Conservation (phyloP, 2,888 invertebrate genomes). For the Meteorus cinctellus region DNA sequence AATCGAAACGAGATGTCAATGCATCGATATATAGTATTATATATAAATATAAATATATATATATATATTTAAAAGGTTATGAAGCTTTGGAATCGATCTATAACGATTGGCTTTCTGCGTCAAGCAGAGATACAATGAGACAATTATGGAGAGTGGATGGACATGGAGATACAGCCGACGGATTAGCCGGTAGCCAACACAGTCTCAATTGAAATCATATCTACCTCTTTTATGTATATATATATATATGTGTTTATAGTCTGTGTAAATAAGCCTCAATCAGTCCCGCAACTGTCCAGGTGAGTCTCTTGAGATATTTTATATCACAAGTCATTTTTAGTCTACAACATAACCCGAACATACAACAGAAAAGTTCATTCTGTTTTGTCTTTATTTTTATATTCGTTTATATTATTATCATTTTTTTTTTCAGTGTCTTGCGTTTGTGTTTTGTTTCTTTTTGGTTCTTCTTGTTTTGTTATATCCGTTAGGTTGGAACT, state of each 20-base stretch:
- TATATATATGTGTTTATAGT: constrained; percentile 5
- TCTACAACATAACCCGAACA: constrained; percentile 54
- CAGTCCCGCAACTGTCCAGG: constrained; percentile 42
- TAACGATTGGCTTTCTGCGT: constrained; percentile 31
- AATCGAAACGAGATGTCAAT: constrained; percentile 35
- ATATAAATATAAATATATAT: background rate
- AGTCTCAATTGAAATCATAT: background rate
- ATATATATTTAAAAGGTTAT: background rate
- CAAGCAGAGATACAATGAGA: constrained; percentile 63
- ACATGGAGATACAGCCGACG: constrained; percentile 62
- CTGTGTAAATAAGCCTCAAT: constrained; percentile 34
- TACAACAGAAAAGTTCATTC: background rate
- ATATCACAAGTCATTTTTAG: constrained; percentile 56
- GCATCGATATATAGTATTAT: constrained; percentile 28
- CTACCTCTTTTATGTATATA: constrained; percentile 2
- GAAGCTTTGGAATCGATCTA: background rate
- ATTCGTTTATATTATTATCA: background rate
- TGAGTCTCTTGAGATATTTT: constrained; percentile 52
- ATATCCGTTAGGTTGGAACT: background rate
- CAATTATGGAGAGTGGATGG: constrained; percentile 65
- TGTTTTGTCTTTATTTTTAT: background rate
- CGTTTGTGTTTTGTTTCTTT: background rate
- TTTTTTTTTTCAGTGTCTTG: background rate
- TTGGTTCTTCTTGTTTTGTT: background rate
- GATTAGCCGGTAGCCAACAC: constrained; percentile 64